These are phyloP conservation scores for Anagrus nilaparvatae DNA, from an alignment of 1,140 invertebrate species.

Conservation along the genomic window DNA sequence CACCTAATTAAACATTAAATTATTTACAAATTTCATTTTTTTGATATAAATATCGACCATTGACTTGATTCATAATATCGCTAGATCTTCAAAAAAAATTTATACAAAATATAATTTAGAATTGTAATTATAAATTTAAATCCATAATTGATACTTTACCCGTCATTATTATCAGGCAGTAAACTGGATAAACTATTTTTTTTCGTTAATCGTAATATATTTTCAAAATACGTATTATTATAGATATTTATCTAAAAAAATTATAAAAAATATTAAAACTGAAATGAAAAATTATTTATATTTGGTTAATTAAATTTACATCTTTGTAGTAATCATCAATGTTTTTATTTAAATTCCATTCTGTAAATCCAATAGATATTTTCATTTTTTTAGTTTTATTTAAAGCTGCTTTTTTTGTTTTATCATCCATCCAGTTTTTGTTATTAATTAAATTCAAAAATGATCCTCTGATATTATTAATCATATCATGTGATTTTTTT, in stretches of 20 bases:
- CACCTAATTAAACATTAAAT: too few relatives aligned
- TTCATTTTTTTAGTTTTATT: slow-evolving; percentile 65
- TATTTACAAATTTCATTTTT: slow-evolving; percentile 69
- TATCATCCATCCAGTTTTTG: slow-evolving; percentile 75
- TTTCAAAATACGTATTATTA: slow-evolving; percentile 48
- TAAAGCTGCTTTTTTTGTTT: slow-evolving; percentile 63
- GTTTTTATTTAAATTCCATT: slow-evolving; percentile 60
- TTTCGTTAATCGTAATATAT: slow-evolving; percentile 51
- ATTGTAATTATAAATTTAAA: too few relatives aligned
- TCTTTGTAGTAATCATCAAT: slow-evolving; percentile 57
- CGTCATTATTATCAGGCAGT: too few relatives aligned
- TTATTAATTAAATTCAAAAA: slow-evolving; percentile 64
- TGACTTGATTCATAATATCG: too few relatives aligned
- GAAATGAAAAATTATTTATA: too few relatives aligned
- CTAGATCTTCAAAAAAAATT: too few relatives aligned
- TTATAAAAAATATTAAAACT: too few relatives aligned
- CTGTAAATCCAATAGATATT: slow-evolving; percentile 65
- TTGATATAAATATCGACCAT: slow-evolving; percentile 62
- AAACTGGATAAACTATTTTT: too few relatives aligned
- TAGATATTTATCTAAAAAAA: slow-evolving; percentile 37
- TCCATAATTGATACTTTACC: too few relatives aligned
- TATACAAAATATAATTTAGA: too few relatives aligned
- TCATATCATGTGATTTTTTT: slow-evolving; percentile 39
- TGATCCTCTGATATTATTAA: slow-evolving; percentile 64
- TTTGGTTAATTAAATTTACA: slow-evolving; percentile 39